Evolutionary conservation across 1,140 invertebrate species (phyloP).

Genomic region (Neuroterus valhalla): DNA sequence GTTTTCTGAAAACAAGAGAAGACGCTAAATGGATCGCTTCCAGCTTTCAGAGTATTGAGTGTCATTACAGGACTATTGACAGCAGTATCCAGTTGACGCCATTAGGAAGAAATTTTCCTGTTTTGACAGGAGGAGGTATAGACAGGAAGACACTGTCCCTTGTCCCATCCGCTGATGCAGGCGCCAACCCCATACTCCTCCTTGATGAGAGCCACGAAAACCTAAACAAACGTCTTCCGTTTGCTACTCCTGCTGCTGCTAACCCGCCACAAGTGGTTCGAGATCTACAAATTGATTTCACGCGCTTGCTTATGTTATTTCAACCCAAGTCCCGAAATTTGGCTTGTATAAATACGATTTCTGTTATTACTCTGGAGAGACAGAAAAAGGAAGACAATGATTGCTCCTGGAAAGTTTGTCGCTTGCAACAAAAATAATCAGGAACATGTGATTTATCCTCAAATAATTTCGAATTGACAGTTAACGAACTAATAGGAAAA

Average conservation of each 20-base stretch:
- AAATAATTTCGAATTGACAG: not conserved
- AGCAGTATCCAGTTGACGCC: not conserved
- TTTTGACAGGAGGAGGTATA: constrained; percentile 27
- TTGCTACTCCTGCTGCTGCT: not conserved
- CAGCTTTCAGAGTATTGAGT: constrained; percentile 6
- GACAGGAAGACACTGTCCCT: constrained; percentile 40
- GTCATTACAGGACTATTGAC: constrained; percentile 3
- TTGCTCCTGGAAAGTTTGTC: constrained; percentile 6
- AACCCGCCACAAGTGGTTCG: constrained; percentile 6
- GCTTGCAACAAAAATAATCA: not conserved
- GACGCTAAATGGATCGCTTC: constrained; percentile 19
- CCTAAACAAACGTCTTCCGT: constrained; percentile 39
- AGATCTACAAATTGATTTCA: constrained; percentile 20
- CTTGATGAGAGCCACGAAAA: constrained; percentile 27
- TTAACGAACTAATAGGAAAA: not conserved
- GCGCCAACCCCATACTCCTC: constrained; percentile 24
- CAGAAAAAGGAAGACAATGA: not conserved
- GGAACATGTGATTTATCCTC: not conserved
- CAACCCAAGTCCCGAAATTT: not conserved
- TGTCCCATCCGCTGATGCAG: constrained; percentile 29
- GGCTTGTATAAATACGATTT: constrained; percentile 7
- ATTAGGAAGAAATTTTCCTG: constrained; percentile 27
- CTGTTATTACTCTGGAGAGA: not conserved
- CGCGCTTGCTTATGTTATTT: constrained; percentile 21
- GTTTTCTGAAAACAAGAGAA: constrained; percentile 11